Evolutionary conservation across 2,797 vertebrate species (phyloP).

Genomic region (Epinephelus coioides): DNA sequence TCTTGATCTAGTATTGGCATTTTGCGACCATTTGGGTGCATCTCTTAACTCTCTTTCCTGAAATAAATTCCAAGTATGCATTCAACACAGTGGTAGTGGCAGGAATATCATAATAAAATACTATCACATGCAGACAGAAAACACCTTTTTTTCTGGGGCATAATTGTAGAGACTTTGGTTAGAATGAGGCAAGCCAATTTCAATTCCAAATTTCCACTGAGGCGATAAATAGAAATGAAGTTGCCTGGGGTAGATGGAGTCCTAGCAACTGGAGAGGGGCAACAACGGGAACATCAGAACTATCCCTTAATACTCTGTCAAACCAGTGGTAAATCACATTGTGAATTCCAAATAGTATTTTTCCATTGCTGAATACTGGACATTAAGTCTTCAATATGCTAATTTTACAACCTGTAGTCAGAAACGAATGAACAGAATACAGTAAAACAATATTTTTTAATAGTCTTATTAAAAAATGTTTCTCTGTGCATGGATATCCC

Average conservation of each 20-base stretch:
- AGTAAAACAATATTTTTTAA: not conserved
- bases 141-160: slow-evolving; percentile 5
- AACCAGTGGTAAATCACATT: slow-evolving; percentile 24
- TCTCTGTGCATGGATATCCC: not conserved
- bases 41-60: slow-evolving; percentile 9
- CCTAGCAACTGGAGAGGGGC: slow-evolving; percentile 21
- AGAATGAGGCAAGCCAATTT: slow-evolving; percentile 41
- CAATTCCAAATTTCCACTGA: slow-evolving; percentile 54
- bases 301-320: slow-evolving; percentile 39
- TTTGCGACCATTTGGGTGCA: slow-evolving; percentile 1
- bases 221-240: slow-evolving; percentile 50
- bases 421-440: not conserved
- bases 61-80: slow-evolving; percentile 11
- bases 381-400: not conserved
- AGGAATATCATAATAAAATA: slow-evolving; percentile 3
- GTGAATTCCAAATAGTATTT: slow-evolving; percentile 3
- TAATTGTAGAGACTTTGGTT: slow-evolving; percentile 30
- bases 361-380: slow-evolving; percentile 4
- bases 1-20: slow-evolving; percentile 12
- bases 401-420: not conserved
- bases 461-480: not conserved
- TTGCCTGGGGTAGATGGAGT: slow-evolving; percentile 44
- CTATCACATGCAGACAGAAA: slow-evolving; percentile 26
- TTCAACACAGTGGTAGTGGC: slow-evolving; percentile 6
- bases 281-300: slow-evolving; percentile 23